Evolutionary conservation across 2,113 vertebrate genomes (phyloP), one percentile per base, ranked within the genome.

Genomic region (Empidonax alnorum): DNA sequence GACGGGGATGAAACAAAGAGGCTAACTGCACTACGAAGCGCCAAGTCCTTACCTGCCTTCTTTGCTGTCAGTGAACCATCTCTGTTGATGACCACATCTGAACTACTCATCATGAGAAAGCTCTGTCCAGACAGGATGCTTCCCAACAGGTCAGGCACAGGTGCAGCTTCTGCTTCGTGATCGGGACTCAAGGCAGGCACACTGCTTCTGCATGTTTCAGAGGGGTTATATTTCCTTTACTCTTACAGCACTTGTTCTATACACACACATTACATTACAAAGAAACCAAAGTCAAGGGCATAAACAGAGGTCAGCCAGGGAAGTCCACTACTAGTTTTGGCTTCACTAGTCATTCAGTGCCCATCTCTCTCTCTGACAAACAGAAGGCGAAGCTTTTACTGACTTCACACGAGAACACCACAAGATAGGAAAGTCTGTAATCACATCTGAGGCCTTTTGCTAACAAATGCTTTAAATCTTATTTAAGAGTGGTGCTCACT

Each of bases 81-180:
- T 49, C 99, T 98, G 95, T 99, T 99, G 96, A 99, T 99, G 81
- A 99, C 95, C 17, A 99, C 97, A 89, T 99, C 98, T 0, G 99
- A 98, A 62, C 99, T 98, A 82, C 98, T 99, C 99, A 99, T 98
- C 98, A 99, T 96, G 42, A 99, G 98, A n/a, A 99, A 93, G 97
- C 98, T 99, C 97, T 99, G 99, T 85, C 98, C 98, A 5, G 98
- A 98, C 42, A 99, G 96, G 95, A 99, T 99, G 93, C 99, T 99
- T 55, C 99, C 99, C 91, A 99, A 95, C 35, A 99, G 98, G 96
- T 99, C 99, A 12, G 99, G 98, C 41, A 99, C 98, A 8, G 99
- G 98, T 15, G 98, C 97, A 15, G 97, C 94, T 81, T 98, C 99
- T 35, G 97, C 94, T 31, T 98, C 97, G 4, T 95, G 94, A 8